Evolutionary conservation across 2,888 invertebrate genomes (phyloP).

Genomic region (Tanytarsus gracilentus): DNA sequence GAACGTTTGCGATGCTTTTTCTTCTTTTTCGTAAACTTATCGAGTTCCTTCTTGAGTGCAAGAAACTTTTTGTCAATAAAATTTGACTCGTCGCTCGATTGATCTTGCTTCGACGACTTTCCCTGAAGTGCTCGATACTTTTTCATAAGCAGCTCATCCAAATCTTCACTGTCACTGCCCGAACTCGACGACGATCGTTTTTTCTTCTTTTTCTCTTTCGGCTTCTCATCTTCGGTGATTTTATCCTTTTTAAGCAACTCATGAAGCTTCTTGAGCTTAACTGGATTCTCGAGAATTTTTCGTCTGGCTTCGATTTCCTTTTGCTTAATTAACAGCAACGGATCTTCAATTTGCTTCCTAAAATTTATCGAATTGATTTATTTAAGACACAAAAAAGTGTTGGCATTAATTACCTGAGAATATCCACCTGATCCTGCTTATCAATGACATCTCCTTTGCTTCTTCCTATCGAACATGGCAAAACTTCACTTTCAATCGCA

Average conservation of each 20-base stretch:
- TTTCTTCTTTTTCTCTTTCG: constrained; percentile 35
- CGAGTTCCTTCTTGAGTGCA: constrained; percentile 41
- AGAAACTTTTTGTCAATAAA: constrained; percentile 41
- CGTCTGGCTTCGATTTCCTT: constrained; percentile 80
- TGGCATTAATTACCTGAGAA: too few relatives aligned
- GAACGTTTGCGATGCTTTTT: constrained; percentile 30
- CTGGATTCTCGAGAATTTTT: constrained; percentile 81
- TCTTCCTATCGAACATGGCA: constrained; percentile 60
- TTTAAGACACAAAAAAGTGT: too few relatives aligned
- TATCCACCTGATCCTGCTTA: constrained; percentile 64
- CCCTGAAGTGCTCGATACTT: constrained; percentile 44
- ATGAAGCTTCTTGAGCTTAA: constrained; percentile 78
- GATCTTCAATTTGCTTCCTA: constrained; percentile 88
- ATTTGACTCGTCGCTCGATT: constrained; percentile 35
- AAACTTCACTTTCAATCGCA: constrained; percentile 58
- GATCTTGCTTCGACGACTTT: constrained; percentile 31
- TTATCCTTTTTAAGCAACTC: constrained; percentile 60
- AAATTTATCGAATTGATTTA: too few relatives aligned
- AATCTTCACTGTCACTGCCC: constrained; percentile 42
- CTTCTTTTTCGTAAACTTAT: constrained; percentile 35
- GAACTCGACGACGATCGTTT: constrained; percentile 31
- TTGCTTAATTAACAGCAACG: constrained; percentile 78
- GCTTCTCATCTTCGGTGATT: constrained; percentile 34
- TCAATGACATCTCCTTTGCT: constrained; percentile 37
- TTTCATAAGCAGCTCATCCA: constrained; percentile 60